phyloP scores from a whole-genome alignment of 2,797 vertebrate genomes.

The Phylloscopus collybita region DNA sequence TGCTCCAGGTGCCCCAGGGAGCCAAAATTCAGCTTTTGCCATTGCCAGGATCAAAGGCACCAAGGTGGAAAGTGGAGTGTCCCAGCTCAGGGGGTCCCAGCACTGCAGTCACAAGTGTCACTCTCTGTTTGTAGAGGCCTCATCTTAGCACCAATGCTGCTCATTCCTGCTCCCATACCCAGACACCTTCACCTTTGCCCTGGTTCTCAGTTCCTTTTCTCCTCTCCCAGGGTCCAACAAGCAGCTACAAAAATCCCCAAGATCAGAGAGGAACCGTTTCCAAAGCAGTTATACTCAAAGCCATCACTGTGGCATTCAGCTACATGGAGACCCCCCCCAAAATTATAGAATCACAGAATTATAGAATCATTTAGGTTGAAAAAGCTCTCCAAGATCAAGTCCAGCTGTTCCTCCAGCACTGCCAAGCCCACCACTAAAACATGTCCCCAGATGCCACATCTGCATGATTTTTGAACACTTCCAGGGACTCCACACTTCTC shows the following conservation, averaged over 20 bases:
- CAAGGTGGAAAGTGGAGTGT: rapidly evolving
- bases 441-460: background rate
- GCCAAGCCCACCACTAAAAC: background rate
- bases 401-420: background rate
- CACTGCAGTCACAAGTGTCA: rapidly evolving
- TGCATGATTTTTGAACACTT: background rate
- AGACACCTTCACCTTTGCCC: background rate
- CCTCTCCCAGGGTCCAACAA: background rate
- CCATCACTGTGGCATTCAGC: background rate
- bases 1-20: rapidly evolving
- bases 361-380: background rate
- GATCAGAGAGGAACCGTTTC: too few species aligned
- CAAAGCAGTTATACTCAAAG: background rate
- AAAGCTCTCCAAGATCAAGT: background rate
- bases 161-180: background rate
- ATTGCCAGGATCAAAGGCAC: rapidly evolving
- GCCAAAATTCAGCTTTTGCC: background rate
- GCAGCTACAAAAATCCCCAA: rapidly evolving
- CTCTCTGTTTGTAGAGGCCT: background rate
- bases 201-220: background rate
- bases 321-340: background rate
- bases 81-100: rapidly evolving
- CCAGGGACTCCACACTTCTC: background rate
- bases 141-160: background rate
- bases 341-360: background rate